Evolutionary conservation across 2,113 vertebrate species (phyloP).

Genomic region (Trochalopteron elliotii): DNA sequence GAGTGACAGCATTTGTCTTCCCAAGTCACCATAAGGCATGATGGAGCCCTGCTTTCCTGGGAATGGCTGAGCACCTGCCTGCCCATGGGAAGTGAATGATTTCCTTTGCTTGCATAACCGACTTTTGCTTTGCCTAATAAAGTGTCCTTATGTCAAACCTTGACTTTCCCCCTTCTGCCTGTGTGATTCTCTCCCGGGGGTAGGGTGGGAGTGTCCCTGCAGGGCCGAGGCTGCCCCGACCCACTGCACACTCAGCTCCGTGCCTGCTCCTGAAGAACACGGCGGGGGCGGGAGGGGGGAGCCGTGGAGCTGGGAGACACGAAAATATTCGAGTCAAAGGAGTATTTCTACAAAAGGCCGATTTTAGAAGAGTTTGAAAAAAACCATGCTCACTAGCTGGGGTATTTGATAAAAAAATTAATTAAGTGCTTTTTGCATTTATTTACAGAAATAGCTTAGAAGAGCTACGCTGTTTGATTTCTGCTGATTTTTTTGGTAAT

Average conservation of each 20-base stretch:
- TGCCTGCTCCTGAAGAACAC: neutral
- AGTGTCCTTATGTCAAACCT: neutral
- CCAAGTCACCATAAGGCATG: neutral
- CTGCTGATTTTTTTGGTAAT: neutral
- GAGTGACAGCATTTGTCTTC: neutral
- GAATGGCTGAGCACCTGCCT: neutral
- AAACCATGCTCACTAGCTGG: neutral
- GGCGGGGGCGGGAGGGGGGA: neutral
- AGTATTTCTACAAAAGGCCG: neutral
- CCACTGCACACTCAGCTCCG: accelerated
- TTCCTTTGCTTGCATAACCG: neutral
- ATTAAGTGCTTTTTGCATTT: neutral
- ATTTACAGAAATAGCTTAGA: neutral
- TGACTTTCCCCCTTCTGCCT: too few species aligned
- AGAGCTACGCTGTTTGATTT: neutral
- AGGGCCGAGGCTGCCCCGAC: accelerated
- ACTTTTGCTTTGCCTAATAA: neutral
- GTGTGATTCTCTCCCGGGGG: accelerated
- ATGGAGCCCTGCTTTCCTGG: neutral
- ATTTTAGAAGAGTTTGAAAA: neutral
- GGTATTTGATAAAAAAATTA: neutral
- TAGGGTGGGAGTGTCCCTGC: accelerated
- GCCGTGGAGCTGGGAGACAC: accelerated
- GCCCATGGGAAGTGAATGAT: neutral
- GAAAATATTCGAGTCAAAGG: accelerated